phyloP scores from a whole-genome alignment of 2,797 vertebrate species.

The Cossypha niveicapilla region DNA sequence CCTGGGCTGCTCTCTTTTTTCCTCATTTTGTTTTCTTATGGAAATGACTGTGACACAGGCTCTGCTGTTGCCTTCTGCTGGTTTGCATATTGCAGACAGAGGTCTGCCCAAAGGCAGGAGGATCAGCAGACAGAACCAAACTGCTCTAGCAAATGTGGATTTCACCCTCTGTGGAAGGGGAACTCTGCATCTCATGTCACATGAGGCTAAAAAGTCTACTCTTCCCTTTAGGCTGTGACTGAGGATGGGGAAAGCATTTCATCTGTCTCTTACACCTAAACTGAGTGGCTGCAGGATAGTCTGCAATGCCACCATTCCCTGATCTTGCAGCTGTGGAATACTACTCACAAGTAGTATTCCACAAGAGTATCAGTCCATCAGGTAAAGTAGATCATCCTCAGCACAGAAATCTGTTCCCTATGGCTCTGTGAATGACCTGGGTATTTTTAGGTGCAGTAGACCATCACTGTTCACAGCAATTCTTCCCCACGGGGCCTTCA shows the following conservation, averaged over 20 bases:
- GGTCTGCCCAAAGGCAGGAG: background rate
- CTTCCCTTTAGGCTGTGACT: background rate
- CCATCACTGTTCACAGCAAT: background rate
- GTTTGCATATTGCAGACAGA: background rate
- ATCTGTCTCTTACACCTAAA: background rate
- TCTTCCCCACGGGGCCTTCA: accelerated
- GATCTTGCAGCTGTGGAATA: background rate
- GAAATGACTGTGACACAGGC: background rate
- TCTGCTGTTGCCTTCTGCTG: background rate
- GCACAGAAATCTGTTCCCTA: background rate
- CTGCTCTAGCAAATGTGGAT: background rate
- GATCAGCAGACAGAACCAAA: background rate
- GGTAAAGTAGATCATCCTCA: background rate
- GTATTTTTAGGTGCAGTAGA: background rate
- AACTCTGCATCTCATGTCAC: background rate
- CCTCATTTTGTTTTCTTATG: conserved; percentile 33
- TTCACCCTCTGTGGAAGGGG: background rate
- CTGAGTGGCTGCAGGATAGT: background rate
- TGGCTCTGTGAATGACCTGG: background rate
- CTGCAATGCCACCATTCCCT: background rate
- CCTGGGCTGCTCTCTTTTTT: background rate
- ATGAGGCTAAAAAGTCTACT: background rate
- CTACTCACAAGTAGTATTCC: background rate
- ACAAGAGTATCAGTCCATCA: background rate
- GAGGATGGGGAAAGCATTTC: background rate